A percentile compares a stretch with the other conserved stretches of the same genome.
phyloP scores from a whole-genome alignment of 2,113 vertebrate genomes.

The Engystomops pustulosus region DNA sequence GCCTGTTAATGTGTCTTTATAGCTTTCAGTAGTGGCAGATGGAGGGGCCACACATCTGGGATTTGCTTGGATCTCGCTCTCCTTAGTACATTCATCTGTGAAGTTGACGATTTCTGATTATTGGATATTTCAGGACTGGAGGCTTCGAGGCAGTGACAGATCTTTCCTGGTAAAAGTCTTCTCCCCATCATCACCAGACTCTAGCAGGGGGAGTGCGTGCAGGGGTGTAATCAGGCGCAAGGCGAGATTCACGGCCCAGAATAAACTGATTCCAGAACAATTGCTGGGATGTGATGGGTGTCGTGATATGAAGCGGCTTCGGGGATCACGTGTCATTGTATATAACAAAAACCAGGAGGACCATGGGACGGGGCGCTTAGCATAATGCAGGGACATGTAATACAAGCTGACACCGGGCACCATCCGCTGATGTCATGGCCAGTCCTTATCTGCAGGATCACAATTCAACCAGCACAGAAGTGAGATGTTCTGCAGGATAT shows the following conservation, averaged over 20 bases:
- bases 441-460: background rate
- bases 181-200: background rate
- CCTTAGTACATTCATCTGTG: background rate
- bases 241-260: background rate
- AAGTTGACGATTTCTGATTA: constrained; percentile 4
- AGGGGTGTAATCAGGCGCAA: background rate
- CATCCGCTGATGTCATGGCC: constrained; percentile 3
- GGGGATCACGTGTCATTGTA: background rate
- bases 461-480: background rate
- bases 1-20: constrained; percentile 12
- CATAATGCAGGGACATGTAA: background rate
- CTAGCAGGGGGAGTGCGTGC: background rate
- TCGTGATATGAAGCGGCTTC: background rate
- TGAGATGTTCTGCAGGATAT: background rate
- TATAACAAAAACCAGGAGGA: background rate
- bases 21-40: constrained; percentile 78
- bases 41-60: constrained; percentile 74
- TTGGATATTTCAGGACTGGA: background rate
- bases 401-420: background rate
- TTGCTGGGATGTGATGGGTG: background rate
- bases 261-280: background rate
- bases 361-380: too few relatives aligned
- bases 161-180: background rate
- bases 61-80: background rate
- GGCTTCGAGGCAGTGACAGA: background rate